Conservation (phyloP, 2,888 invertebrate species). For the Parnassius apollo region DNA sequence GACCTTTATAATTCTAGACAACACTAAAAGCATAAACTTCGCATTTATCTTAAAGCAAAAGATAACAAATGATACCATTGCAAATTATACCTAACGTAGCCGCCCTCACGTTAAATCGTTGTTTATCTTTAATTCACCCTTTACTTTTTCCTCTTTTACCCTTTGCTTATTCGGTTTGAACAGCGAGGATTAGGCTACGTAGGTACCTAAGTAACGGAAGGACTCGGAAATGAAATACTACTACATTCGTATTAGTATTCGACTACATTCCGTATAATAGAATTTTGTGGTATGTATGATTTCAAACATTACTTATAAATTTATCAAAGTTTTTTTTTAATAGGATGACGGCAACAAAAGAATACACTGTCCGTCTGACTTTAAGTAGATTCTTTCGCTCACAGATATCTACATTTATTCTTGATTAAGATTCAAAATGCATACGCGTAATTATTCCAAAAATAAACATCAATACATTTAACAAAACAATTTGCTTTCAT, state of each 20-base stretch:
- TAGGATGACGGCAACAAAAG: no score
- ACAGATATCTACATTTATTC: no score
- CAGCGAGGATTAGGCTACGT: conserved; percentile 52
- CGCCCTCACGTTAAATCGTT: conserved; percentile 58
- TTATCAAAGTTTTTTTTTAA: conserved; percentile 1
- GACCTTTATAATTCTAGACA: conserved; percentile 47
- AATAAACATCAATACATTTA: no score
- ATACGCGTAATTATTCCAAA: no score
- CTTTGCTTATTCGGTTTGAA: conserved; percentile 48
- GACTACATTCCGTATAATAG: conserved; percentile 34
- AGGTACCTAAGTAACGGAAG: conserved; percentile 62
- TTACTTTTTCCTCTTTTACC: conserved; percentile 64
- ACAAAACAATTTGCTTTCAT: no score
- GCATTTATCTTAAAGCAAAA: conserved; percentile 59
- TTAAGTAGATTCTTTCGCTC: no score
- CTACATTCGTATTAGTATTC: no score
- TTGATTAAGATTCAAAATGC: no score
- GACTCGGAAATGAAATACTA: conserved; percentile 47
- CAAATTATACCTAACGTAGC: conserved; percentile 59
- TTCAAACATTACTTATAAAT: conserved; percentile 16
- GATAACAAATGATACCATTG: conserved; percentile 71
- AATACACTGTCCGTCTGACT: no score
- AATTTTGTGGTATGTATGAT: conserved; percentile 22
- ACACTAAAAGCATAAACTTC: conserved; percentile 53
- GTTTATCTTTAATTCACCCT: conserved; percentile 78